These are phyloP conservation scores for Erethizon dorsatum DNA, from an alignment of 2,797 vertebrate species.

Conservation along the genomic window DNA sequence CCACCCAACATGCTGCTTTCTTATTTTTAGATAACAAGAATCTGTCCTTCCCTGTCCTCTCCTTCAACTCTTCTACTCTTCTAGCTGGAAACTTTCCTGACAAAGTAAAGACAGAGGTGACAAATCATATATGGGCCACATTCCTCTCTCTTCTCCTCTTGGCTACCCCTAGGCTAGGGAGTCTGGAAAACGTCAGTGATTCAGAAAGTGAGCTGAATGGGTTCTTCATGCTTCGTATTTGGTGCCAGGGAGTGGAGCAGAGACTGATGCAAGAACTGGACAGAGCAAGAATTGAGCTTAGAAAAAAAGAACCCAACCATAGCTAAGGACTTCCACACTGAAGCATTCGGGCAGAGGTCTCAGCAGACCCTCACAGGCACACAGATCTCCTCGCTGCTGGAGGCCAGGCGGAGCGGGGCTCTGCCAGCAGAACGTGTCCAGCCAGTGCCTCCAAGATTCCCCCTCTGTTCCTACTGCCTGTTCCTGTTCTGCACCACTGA, in stretches of 20 bases:
- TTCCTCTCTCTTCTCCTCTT: slow-evolving; percentile 75
- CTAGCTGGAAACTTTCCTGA: slow-evolving; percentile 81
- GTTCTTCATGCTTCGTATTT: slow-evolving; percentile 65
- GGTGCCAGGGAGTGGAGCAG: slow-evolving; percentile 66
- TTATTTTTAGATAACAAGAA: slow-evolving; percentile 25
- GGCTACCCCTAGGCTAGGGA: slow-evolving; percentile 66
- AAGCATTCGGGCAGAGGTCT: background rate
- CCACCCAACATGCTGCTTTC: background rate
- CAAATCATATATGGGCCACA: slow-evolving; percentile 81
- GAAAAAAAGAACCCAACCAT: background rate
- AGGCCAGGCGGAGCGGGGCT: background rate
- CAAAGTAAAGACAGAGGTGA: slow-evolving; percentile 83
- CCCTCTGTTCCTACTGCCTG: background rate
- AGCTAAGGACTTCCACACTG: slow-evolving; percentile 6
- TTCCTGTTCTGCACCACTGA: background rate
- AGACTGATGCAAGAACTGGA: slow-evolving; percentile 65
- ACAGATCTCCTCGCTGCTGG: background rate
- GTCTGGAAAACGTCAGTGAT: slow-evolving; percentile 80
- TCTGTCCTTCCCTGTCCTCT: slow-evolving; percentile 70
- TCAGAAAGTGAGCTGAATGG: slow-evolving; percentile 79
- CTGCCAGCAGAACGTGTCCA: background rate
- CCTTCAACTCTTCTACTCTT: slow-evolving; percentile 42
- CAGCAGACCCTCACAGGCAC: background rate
- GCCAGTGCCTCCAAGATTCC: background rate
- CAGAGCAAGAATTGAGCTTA: background rate